These are phyloP conservation scores for Amphiprion ocellaris DNA, from an alignment of 2,113 vertebrate species.

Conservation along the genomic window DNA sequence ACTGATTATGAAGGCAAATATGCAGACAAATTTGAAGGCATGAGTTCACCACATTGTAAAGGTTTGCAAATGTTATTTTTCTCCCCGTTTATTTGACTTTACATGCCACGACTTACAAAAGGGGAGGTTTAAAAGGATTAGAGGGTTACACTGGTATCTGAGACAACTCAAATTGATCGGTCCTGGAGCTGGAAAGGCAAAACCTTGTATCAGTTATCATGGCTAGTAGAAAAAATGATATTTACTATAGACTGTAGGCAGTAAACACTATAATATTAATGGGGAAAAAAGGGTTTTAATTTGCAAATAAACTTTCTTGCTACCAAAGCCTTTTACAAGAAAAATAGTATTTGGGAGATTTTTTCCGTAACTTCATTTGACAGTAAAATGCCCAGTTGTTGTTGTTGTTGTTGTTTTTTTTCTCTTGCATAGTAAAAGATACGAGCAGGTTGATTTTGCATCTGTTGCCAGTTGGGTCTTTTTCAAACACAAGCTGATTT, in stretches of 20 bases:
- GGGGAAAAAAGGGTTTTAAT: no score
- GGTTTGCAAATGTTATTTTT: constrained; percentile 4
- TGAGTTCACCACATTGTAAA: constrained; percentile 35
- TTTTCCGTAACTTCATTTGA: no score
- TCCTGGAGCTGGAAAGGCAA: neutral
- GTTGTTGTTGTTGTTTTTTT: no score
- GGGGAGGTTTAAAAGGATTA: neutral
- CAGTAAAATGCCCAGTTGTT: no score
- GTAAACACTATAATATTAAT: neutral
- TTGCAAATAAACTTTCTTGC: no score
- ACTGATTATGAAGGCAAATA: constrained; percentile 55
- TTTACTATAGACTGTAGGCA: neutral
- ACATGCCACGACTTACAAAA: neutral
- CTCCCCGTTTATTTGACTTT: neutral
- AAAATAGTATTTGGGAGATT: no score
- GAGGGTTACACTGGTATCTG: neutral
- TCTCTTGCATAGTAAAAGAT: no score
- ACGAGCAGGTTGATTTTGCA: no score
- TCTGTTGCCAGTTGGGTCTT: no score
- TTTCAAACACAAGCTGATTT: no score
- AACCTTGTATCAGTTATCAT: neutral
- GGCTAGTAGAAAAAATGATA: neutral
- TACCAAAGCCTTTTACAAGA: no score
- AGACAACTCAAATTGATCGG: constrained; percentile 1
- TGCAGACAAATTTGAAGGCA: constrained; percentile 34